Base-by-base conservation (phyloP, 2,113 vertebrate genomes). In the Furnarius figulus region DNA sequence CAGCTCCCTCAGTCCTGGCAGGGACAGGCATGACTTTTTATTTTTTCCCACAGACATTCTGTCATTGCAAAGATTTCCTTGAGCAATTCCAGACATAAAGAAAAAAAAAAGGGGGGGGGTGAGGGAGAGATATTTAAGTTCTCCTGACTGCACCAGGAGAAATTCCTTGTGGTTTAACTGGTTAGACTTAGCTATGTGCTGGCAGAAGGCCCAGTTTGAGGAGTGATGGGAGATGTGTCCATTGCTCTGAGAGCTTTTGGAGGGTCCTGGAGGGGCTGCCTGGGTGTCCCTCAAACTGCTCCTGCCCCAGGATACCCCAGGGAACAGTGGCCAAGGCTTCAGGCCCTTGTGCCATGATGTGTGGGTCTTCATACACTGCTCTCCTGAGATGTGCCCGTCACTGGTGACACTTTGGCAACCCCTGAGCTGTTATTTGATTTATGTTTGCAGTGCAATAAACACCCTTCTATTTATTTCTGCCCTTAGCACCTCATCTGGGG, bases 101-200 rank as follows among this genome's bases (percentile, higher is more conserved):
- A 50, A 30, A 18, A 10, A 21, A 31, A 14, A 73, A 8, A 6
- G 16, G 42, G 4, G 12, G 16, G 65, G 40, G 40, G 40, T 6
- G 91, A 70, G 16, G 65, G 40, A 13, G 40, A 15, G 91, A 70
- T 52, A 59, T 84, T 49, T 87, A 52, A 87, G 72, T 84, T 68
- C 17, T 90, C 20, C 78, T 70, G 63, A 58, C 13, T 63, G 75
- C 8, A 80, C 33, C 65, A 50, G 76, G 72, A 84, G 55, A 50
- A 97, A 93, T 95, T 93, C 73, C 86, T 81, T 81, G 89, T 87
- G 94, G 94, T 86, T 96, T 50, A 17, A 40, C 70, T 0, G 72
- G 55, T 52, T 55, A 71, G 76, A 28, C 21, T 87, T 31, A 95
- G 76, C 86, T 74, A 10, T 86, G 92, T 42, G n/a, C 50, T 94